Percentiles rank a stretch among this genome's conserved stretches.
These are phyloP conservation scores for Chrysolina oricalcia DNA, from an alignment of 2,888 invertebrate genomes.

Conservation along the genomic window DNA sequence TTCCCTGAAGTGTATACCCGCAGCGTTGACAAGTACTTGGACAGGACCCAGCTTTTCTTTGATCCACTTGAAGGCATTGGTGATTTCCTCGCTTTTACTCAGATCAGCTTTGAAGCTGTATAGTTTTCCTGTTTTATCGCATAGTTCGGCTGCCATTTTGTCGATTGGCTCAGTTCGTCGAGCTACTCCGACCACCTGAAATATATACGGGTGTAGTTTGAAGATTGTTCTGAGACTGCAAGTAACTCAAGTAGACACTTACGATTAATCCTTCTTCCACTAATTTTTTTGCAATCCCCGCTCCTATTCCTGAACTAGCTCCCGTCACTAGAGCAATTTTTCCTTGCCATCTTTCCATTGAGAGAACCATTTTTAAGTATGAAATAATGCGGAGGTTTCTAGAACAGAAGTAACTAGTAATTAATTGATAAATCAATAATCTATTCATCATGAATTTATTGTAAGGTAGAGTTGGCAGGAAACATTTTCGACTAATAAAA, in stretches of 20 bases:
- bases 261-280: conserved; percentile 74
- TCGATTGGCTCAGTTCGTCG: conserved; percentile 51
- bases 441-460: no score
- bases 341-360: conserved; percentile 77
- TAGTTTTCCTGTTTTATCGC: conserved; percentile 62
- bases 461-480: no score
- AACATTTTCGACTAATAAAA: no score
- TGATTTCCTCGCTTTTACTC: conserved; percentile 64
- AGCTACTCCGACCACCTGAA: conserved; percentile 59
- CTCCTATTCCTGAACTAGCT: conserved; percentile 78
- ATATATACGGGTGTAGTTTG: conserved; percentile 1
- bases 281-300: conserved; percentile 71
- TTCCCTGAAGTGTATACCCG: conserved; percentile 60
- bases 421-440: no score
- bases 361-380: conserved; percentile 51
- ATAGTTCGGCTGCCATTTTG: conserved; percentile 47
- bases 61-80: conserved; percentile 64
- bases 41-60: conserved; percentile 65
- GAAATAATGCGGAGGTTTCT: not conserved
- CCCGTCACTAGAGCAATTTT: conserved; percentile 79
- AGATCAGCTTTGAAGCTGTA: conserved; percentile 66
- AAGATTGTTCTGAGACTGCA: not conserved
- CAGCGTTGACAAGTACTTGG: conserved; percentile 69
- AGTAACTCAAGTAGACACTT: conserved; percentile 31
- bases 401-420: not conserved